Evolutionary conservation across 2,113 vertebrate species (phyloP), one percentile per base, ranked within the genome.

Genomic region (Verasper variegatus): DNA sequence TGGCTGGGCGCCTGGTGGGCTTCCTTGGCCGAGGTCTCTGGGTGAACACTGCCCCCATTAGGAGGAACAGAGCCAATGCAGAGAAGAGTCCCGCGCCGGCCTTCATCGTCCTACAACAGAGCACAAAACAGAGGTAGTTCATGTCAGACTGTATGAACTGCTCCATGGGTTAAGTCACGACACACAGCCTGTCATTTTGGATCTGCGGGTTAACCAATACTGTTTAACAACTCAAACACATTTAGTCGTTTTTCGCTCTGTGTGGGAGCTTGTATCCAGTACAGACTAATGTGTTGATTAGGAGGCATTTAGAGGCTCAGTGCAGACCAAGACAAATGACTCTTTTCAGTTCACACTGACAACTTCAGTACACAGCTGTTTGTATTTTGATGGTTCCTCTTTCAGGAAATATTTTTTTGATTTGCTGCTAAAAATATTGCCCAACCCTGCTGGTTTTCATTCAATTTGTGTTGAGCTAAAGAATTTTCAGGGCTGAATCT

Each of bases 51-150:
- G 95, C 77, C 92, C 94, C 83, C 89, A 94, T 92, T 24, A 95
- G 90, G 91, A 96, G 91, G 87, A 95, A 90, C 35, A 98, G 91
- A 71, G 89, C 80, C 61, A 98, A 93, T 0, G 94, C 93, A 80
- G 96, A 92, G 75, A 96, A 81, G 86, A 95, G 91, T 77, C 92
- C 90, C 68, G 92, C 83, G 86, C 91, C 82, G 72, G 89, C 92
- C 96, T 91, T 97, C 97, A 98, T 98, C 92, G 91, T 97, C 92
- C 91, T 90, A 68, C 10, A 56, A 60, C 1, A 74, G 57, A 65
- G 13, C 18, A 57, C 2, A 0, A 68, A 71, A 67, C 27, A 51
- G 26, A 47, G 31, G 17, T 2, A 21, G 18, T 1, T 55, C 1
- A 45, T 35, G 35, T 52, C 54, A 52, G 21, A 60, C 26, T 23